A percentile compares a stretch with the other conserved stretches of the same genome.
Conservation (phyloP, 2,113 vertebrate species). For the human (Homo sapiens) region DNA sequence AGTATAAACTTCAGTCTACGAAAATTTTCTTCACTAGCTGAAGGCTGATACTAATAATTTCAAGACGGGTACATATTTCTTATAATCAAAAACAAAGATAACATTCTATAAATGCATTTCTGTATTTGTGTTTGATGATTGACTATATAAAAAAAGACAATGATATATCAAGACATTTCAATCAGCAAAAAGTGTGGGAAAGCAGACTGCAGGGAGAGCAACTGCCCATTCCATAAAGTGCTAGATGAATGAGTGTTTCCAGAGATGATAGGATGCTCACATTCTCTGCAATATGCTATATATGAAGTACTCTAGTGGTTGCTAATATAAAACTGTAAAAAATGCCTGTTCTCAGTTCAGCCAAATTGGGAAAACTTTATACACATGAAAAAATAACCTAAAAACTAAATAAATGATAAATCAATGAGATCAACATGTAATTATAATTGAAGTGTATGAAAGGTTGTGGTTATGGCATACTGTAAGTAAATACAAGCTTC, state of each 20-base stretch:
- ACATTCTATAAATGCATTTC: background rate
- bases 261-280: background rate
- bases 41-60: constrained; percentile 22
- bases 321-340: background rate
- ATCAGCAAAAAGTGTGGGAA: background rate
- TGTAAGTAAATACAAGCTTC: background rate
- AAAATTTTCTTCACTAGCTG: background rate
- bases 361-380: background rate
- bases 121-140: background rate
- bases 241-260: background rate
- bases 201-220: background rate
- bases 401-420: constrained; percentile 1
- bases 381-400: background rate
- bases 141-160: background rate
- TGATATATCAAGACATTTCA: background rate
- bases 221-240: background rate
- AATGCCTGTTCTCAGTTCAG: too few species aligned
- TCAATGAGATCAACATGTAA: background rate
- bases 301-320: background rate
- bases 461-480: background rate
- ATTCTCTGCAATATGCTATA: background rate
- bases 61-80: background rate
- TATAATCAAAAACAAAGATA: background rate
- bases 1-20: background rate
- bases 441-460: background rate